Evolutionary conservation across 2,797 vertebrate species (phyloP), one percentile per base, ranked within the genome.

Genomic region (Arrhamphus sclerolepis): DNA sequence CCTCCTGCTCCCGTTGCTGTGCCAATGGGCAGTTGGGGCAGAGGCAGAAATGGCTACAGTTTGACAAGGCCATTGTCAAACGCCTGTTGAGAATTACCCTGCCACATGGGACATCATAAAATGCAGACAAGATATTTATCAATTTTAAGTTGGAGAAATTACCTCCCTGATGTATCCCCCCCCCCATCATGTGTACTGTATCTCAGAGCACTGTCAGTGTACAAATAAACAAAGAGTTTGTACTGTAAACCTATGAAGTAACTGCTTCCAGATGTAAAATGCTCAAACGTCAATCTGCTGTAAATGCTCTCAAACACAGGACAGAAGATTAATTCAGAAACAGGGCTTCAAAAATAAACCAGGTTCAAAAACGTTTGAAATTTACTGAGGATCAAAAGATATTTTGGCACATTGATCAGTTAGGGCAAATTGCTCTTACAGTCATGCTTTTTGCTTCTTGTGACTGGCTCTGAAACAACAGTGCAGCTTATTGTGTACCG

Each of bases 381-480:
- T 70, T 53, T 26, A 4, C 5, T 52, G 20, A 31, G 26, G 20
- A 31, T 28, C 16, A 53, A 13, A 53, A n/a, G 20, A 53, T 44
- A 26, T 29, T 26, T 19, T 1, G 50, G 46, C 19, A 34, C 58
- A 26, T 66, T 56, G 13, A 68, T 43, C 5, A 11, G 16, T 68
- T 44, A 54, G 43, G 59, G 61, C 41, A 40, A 9, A 58, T 41
- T 31, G 44, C 31, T 49, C 48, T 67, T 41, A 56, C 43, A 61
- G 60, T 62, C 54, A 28, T 63, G 48, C 56, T 56, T 53, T 74
- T 40, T 26, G 46, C 68, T 75, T 60, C 86, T 85, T 90, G 87
- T 88, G 87, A 85, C 82, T 71, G 67, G 54, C 47, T 31, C 19
- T 72, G 60, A 80, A 82, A 79, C 74, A 82, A 91, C 86, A 89